These are phyloP conservation scores for Sebastes vulpes DNA, from an alignment of 2,797 vertebrate species.

Conservation along the genomic window DNA sequence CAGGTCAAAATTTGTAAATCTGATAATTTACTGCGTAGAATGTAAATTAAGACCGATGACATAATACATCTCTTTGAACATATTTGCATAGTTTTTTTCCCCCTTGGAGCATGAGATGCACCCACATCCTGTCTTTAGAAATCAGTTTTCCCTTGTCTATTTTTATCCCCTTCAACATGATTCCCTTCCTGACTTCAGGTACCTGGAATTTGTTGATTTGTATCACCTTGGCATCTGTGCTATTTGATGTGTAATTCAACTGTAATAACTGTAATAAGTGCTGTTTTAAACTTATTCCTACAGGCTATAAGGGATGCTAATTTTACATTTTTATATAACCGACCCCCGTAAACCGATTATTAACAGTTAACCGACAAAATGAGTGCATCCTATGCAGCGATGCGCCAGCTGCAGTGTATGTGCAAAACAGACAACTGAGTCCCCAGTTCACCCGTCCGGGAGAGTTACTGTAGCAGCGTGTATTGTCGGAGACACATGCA, in stretches of 20 bases:
- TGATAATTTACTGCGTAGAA: neutral
- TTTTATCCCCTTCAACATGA: neutral
- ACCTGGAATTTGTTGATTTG: neutral
- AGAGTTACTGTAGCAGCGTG: too few species aligned
- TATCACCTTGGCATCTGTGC: neutral
- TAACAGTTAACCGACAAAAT: too few species aligned
- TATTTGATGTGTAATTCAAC: neutral
- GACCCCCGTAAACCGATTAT: too few species aligned
- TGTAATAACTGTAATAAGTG: neutral
- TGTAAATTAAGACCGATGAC: neutral
- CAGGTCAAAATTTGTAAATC: neutral
- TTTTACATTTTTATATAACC: too few species aligned
- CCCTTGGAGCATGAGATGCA: neutral
- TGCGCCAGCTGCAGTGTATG: too few species aligned
- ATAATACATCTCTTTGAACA: neutral
- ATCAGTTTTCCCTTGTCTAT: neutral
- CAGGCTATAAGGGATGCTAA: too few species aligned
- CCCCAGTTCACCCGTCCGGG: too few species aligned
- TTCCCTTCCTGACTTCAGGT: neutral
- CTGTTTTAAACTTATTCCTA: neutral
- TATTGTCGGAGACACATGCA: too few species aligned
- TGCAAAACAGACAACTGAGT: too few species aligned
- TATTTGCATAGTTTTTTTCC: neutral
- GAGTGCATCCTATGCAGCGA: too few species aligned
- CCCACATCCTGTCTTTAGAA: neutral